Base-by-base conservation (phyloP, 2,888 invertebrate genomes). In the Aromia moschata region DNA sequence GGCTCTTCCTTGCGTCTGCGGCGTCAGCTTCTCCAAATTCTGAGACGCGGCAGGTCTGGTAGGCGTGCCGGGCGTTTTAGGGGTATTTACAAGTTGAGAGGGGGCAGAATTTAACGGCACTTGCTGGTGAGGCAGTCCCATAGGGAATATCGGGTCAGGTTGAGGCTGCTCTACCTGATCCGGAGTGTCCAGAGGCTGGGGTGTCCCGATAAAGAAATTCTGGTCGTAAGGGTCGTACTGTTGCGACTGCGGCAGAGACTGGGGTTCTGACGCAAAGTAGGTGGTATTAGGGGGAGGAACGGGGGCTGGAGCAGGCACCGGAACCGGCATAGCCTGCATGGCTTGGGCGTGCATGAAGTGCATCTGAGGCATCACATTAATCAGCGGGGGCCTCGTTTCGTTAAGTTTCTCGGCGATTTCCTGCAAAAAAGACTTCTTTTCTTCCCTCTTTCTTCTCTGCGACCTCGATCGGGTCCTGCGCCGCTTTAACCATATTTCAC, bases 381-480 rank as follows among this genome's bases (percentile, higher is more conserved):
- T 17, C 1, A 25, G 58, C 9, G 15, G 33, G 36, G 40, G 49
- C 20, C 56, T 52, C 4, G 63, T 62, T 57, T 70, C 72, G 15
- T 73, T 74, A 20, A 80, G 64, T 62, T 79, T 79, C 15, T 73
- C 73, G 10, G 76, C 74, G 20, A 81, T 67, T 66, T 81, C 80
- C 56, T 81, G 77, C 49, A 81, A 59, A 62, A 81, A 80, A 2
- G 76, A 73, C 57, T 71, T 70, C 57, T 72, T 74, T 52, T 71
- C 70, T 16, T 67, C 64, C 9, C 62, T 62, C 7, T 58, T 59
- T 37, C 59, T 33, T 31, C 45, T 55, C 25, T 54, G 41, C 40
- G 58, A 47, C 15, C 58, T 58, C 15, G 66, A 64, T 17, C 69
- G 59, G 4, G 56, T 56, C 14, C 62, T 56, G 20, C 51, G 40